Evolutionary conservation across 2,113 vertebrate genomes (phyloP).

Genomic region (Pipra filicauda): DNA sequence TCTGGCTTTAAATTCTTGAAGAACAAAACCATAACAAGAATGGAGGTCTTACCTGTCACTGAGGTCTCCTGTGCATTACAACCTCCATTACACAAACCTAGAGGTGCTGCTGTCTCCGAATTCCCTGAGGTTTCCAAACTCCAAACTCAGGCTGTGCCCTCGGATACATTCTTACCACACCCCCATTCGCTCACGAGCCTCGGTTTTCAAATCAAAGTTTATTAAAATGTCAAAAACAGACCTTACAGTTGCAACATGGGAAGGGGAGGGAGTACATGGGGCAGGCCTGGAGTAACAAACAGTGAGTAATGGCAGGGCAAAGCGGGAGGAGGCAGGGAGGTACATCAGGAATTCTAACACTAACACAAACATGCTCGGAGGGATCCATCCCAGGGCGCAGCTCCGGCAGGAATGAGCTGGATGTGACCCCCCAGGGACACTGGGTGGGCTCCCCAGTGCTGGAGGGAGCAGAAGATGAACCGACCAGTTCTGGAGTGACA

Average conservation of each 20-base stretch:
- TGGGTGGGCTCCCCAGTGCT: neutral
- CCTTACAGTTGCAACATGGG: conserved; percentile 54
- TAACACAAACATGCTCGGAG: neutral
- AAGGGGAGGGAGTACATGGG: neutral
- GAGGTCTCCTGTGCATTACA: accelerated
- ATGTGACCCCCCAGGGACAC: neutral
- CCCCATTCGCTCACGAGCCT: neutral
- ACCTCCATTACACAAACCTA: accelerated
- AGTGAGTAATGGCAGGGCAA: conserved; percentile 24
- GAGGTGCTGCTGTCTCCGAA: neutral
- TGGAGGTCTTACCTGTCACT: neutral
- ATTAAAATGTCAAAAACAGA: conserved; percentile 75
- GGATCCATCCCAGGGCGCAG: neutral
- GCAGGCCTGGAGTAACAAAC: conserved; percentile 51
- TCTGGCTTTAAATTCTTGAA: neutral
- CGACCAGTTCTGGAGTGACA: accelerated
- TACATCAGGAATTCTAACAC: accelerated
- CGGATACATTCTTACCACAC: accelerated
- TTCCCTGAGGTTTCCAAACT: neutral
- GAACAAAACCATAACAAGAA: neutral
- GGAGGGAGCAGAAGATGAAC: neutral
- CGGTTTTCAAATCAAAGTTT: conserved; percentile 69
- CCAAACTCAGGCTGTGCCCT: accelerated
- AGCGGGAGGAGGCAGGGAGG: neutral
- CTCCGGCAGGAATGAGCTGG: neutral